A percentile compares a stretch with the other conserved stretches of the same genome.
Conservation (phyloP, 2,888 invertebrate species). For the Ceratothoa steindachneri region DNA sequence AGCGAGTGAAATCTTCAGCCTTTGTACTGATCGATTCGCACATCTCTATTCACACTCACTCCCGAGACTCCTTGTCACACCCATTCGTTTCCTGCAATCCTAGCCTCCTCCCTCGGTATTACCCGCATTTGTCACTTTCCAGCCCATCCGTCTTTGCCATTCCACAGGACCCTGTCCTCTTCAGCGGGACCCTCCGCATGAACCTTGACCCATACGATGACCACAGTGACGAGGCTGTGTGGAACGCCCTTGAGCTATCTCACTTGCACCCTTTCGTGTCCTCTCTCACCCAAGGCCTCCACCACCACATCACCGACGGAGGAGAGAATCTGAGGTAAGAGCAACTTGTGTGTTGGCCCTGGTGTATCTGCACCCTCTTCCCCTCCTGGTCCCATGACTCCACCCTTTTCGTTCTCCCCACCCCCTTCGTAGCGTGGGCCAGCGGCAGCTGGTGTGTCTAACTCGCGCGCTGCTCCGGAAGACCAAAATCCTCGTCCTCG, state of each 20-base stretch:
- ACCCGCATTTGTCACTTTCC: too few relatives aligned
- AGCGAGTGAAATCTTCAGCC: too few relatives aligned
- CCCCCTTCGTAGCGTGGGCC: constrained; percentile 52
- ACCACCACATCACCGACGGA: constrained; percentile 81
- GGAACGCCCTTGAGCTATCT: constrained; percentile 81
- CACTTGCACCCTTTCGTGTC: constrained; percentile 81
- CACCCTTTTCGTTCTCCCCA: too few relatives aligned
- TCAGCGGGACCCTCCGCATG: constrained; percentile 82
- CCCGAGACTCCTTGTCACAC: too few relatives aligned
- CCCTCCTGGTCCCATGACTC: too few relatives aligned
- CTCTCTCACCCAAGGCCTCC: constrained; percentile 69
- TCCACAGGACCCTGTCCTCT: constrained; percentile 88
- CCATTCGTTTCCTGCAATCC: too few relatives aligned
- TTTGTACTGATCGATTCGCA: too few relatives aligned
- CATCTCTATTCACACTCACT: too few relatives aligned
- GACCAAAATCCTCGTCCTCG: constrained; percentile 55
- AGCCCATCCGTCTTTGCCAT: too few relatives aligned
- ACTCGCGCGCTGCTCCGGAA: constrained; percentile 52
- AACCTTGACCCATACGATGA: constrained; percentile 86
- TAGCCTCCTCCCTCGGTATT: too few relatives aligned
- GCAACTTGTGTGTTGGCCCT: too few relatives aligned
- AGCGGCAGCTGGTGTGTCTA: constrained; percentile 52
- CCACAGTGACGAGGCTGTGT: constrained; percentile 75
- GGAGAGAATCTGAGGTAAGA: constrained; percentile 70
- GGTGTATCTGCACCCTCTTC: too few relatives aligned